Base-by-base conservation (phyloP, 1,140 invertebrate species). In the Megalonaias nervosa region DNA sequence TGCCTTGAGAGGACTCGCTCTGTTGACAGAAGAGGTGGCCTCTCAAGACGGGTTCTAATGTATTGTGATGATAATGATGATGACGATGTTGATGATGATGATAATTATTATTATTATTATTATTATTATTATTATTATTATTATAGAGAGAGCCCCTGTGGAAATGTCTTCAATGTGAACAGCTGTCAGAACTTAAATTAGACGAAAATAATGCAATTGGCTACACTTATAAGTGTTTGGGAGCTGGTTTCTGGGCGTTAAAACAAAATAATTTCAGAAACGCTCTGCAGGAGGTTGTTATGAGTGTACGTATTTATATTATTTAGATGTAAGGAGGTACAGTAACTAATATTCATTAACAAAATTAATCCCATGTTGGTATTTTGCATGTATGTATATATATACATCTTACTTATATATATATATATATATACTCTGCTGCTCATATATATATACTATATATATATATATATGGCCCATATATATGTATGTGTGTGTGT, bases 191-290 rank as follows among this genome's bases (percentile, higher is more conserved):
- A 11, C 77, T 88, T 19, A 74, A 83, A 13, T 71, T 88, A 14
- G 68, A 72, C 21, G 87, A 84, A 66, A 15, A 71, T 9, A 78
- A 68, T 3, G 82, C 81, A 68, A 86, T 84, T 21, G 83, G 85
- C 19, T 87, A 84, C 74, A 88, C 85, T 11, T 88, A 83, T 69
- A 88, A 88, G 56, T 81, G 82, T 21, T 56, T 88, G 80, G 87
- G 85, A 13, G 61, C 80, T 55, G 87, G 81, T 21, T 87, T 88
- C 76, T 88, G 87, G 87, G 87, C 85, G 11, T 71, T 88, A 4
- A 84, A 82, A 71, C 85, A 88, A 70, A 75, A 82, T 6, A 68
- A 86, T 60, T 87, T 87, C 66, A 71, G 85, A 21, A 81, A 86
- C 62, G 82, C 86, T 15, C 81, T 88, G 16, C 80, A 81, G 4